These are phyloP conservation scores for Callipepla californica DNA, from an alignment of 2,113 vertebrate species.

Conservation along the genomic window DNA sequence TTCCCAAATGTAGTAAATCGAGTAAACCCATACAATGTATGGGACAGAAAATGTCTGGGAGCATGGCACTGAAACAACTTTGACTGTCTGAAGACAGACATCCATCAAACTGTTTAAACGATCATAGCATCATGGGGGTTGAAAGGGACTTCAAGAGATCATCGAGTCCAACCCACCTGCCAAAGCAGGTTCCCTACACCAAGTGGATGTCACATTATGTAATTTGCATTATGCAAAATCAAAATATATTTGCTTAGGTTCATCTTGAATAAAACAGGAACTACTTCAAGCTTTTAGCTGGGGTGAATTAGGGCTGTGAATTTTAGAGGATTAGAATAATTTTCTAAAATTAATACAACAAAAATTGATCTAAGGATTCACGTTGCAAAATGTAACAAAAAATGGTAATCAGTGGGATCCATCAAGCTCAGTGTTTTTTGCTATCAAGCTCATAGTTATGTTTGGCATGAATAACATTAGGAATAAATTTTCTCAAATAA, in stretches of 20 bases:
- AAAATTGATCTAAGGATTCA: neutral
- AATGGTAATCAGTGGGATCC: neutral
- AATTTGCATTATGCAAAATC: neutral
- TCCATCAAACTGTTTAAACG: neutral
- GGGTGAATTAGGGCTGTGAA: neutral
- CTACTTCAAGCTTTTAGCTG: neutral
- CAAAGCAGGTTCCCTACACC: too few species aligned
- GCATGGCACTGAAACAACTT: neutral
- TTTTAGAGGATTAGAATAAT: neutral
- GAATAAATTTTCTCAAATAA: neutral
- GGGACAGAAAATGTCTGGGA: neutral
- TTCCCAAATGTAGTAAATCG: neutral
- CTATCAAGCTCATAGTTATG: neutral
- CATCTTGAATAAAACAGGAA: neutral
- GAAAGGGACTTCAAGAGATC: too few species aligned
- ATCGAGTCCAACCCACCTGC: too few species aligned
- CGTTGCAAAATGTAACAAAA: neutral
- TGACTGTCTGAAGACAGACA: neutral
- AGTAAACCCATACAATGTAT: neutral
- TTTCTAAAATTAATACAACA: neutral
- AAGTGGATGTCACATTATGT: neutral
- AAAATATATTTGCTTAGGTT: neutral
- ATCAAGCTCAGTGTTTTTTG: too few species aligned
- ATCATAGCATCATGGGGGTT: too few species aligned
- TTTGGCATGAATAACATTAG: neutral